A percentile compares a stretch with the other conserved stretches of the same genome.
These are phyloP conservation scores for Caenorhabditis tropicalis DNA, from an alignment of 1,140 invertebrate genomes.

Conservation along the genomic window DNA sequence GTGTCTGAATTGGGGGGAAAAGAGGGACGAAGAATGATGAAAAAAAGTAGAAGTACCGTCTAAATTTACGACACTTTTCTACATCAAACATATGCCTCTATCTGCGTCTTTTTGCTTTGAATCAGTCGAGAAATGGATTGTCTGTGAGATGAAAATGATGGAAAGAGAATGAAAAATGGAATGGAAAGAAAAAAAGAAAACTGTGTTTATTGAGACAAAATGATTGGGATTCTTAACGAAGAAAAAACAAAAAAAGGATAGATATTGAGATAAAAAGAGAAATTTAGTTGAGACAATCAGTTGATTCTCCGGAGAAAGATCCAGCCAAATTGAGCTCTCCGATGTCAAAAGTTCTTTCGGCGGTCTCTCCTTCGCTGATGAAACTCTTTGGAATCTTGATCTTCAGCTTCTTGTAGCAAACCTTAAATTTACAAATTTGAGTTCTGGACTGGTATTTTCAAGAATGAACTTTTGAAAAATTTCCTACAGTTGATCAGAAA, in stretches of 20 bases:
- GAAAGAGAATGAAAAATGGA: not conserved
- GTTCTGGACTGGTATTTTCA: too few species aligned
- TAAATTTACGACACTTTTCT: slow-evolving; percentile 7
- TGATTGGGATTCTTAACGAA: slow-evolving; percentile 5
- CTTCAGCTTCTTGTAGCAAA: slow-evolving; percentile 59
- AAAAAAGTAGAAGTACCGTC: not conserved
- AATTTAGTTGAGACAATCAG: slow-evolving; percentile 65
- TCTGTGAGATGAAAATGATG: not conserved
- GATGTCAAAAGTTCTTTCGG: slow-evolving; percentile 62
- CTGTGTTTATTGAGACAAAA: slow-evolving; percentile 27
- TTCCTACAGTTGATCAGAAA: too few species aligned
- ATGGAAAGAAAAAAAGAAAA: not conserved
- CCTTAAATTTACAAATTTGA: not conserved
- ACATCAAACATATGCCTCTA: not conserved
- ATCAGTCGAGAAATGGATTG: not conserved
- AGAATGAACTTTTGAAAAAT: too few species aligned
- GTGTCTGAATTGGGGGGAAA: not conserved
- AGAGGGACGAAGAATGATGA: not conserved
- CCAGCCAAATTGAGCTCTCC: slow-evolving; percentile 66
- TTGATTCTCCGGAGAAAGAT: slow-evolving; percentile 62
- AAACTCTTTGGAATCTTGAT: slow-evolving; percentile 66
- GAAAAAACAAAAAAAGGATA: not conserved
- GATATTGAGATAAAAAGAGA: not conserved
- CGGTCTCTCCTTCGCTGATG: slow-evolving; percentile 59
- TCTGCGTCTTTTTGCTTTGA: not conserved